These are phyloP conservation scores for Thunnus thynnus DNA, from an alignment of 2,113 vertebrate species.

Conservation along the genomic window DNA sequence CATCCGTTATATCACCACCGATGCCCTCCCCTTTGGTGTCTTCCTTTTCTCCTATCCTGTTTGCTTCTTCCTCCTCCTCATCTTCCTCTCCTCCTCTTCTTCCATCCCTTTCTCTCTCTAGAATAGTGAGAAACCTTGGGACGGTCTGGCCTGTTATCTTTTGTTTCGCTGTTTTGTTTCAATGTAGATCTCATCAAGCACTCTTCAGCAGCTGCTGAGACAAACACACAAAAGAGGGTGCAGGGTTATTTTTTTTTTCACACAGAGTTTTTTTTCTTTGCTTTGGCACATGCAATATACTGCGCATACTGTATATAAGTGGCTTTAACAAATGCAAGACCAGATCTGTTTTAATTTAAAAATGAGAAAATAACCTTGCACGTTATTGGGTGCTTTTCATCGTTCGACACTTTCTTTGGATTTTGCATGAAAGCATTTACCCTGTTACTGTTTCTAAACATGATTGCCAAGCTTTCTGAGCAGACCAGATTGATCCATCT, in stretches of 20 bases:
- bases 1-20: slow-evolving; percentile 31
- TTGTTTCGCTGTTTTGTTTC: slow-evolving; percentile 51
- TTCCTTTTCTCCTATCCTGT: slow-evolving; percentile 22
- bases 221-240: slow-evolving; percentile 50
- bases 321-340: slow-evolving; percentile 30
- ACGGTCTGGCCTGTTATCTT: slow-evolving; percentile 43
- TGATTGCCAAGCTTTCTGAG: slow-evolving; percentile 27
- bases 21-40: neutral
- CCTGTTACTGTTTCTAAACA: slow-evolving; percentile 25
- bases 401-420: slow-evolving; percentile 22
- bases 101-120: slow-evolving; percentile 32
- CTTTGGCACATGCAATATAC: slow-evolving; percentile 10
- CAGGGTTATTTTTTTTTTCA: slow-evolving; percentile 33
- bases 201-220: slow-evolving; percentile 53
- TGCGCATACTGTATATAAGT: slow-evolving; percentile 14
- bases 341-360: slow-evolving; percentile 28
- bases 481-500: slow-evolving; percentile 31
- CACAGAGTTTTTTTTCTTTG: slow-evolving; percentile 4
- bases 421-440: slow-evolving; percentile 39
- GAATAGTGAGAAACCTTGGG: slow-evolving; percentile 63
- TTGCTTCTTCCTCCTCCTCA: slow-evolving; percentile 38
- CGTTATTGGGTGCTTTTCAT: slow-evolving; percentile 19
- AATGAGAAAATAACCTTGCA: slow-evolving; percentile 51
- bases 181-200: slow-evolving; percentile 48
- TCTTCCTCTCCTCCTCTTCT: slow-evolving; percentile 21